phyloP scores from a whole-genome alignment of 2,113 vertebrate genomes.

The Gopherus flavomarginatus region DNA sequence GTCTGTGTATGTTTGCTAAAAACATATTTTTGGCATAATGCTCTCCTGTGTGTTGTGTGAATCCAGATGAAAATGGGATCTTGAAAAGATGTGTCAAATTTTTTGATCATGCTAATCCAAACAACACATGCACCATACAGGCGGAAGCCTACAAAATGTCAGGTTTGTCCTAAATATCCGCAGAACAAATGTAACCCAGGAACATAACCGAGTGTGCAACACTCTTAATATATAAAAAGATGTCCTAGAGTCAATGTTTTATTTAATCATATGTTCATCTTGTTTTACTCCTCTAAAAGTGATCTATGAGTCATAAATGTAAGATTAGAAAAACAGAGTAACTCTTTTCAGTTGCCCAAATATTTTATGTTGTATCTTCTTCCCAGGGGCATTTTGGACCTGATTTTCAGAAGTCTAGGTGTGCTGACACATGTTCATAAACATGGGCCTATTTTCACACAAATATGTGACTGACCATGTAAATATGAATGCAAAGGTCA shows the following conservation, averaged over 20 bases:
- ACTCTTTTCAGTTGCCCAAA: constrained; percentile 71
- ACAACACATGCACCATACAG: constrained; percentile 70
- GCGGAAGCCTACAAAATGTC: constrained; percentile 70
- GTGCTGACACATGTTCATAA: not conserved
- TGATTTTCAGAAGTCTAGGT: not conserved
- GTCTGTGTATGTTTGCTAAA: constrained; percentile 47
- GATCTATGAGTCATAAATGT: constrained; percentile 56
- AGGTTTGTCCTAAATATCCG: constrained; percentile 73
- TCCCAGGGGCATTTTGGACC: not conserved
- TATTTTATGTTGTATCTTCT: constrained; percentile 6
- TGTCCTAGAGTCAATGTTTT: constrained; percentile 56
- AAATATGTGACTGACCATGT: accelerated
- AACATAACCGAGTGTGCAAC: constrained; percentile 42
- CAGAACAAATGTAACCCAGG: constrained; percentile 68
- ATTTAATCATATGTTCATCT: constrained; percentile 57
- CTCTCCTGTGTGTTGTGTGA: constrained; percentile 44
- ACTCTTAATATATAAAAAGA: constrained; percentile 56
- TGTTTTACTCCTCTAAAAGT: constrained; percentile 48
- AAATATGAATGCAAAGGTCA: not conserved
- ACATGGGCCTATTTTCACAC: not conserved
- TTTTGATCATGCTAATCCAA: constrained; percentile 71
- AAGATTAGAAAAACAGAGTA: constrained; percentile 40
- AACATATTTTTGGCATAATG: constrained; percentile 69
- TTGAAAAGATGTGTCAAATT: constrained; percentile 69
- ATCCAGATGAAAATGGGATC: constrained; percentile 71